Evolutionary conservation across 2,113 vertebrate genomes (phyloP), one percentile per base, ranked within the genome.

Genomic region (Pteropus alecto): DNA sequence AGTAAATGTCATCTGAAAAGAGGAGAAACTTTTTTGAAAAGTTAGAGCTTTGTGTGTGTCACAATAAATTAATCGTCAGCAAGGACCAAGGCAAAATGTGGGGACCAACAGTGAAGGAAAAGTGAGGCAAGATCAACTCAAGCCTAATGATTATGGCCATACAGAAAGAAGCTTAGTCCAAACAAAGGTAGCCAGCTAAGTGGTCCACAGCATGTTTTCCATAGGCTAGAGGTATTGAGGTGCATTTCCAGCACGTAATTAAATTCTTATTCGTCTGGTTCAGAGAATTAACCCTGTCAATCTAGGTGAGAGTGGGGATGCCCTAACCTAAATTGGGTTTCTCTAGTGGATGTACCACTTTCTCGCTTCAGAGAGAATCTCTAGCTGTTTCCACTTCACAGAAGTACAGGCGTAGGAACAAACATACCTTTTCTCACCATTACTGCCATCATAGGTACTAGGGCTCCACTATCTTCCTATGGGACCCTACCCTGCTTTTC

Each of bases 11-110:
- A 71, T 84, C 33, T 68, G 19, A 88, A 87, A 68, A 92, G 0
- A n/a, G 41, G 51, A 73, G 6, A 93, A 78, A 93, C 41, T 67
- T 96, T 96, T 51, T 82, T 71, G 18, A 65, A 79, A 61, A 84
- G 28, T 35, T 58, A 82, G 30, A 73, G 24, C 15, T 65, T 33
- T 82, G 18, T 78, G 38, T 73, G 33, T 76, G 8, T 54, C 51
- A 56, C 46, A 82, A 51, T 35, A 71, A 87, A 85, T 83, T 73
- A 74, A 38, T 7, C 41, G 2, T 18, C 28, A 68, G 11, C 38
- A 77, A 91, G n/a, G 22, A 84, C 67, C 41, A 68, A 3, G 26
- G 4, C 95, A 81, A 48, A 65, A 41, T 65, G 26, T 68, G 22
- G 35, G 3, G 12, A 54, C 30, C n/a, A 73, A 90, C 12, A 51